Conservation (phyloP, 2,888 invertebrate genomes). For the Drosophila pegasa region DNA sequence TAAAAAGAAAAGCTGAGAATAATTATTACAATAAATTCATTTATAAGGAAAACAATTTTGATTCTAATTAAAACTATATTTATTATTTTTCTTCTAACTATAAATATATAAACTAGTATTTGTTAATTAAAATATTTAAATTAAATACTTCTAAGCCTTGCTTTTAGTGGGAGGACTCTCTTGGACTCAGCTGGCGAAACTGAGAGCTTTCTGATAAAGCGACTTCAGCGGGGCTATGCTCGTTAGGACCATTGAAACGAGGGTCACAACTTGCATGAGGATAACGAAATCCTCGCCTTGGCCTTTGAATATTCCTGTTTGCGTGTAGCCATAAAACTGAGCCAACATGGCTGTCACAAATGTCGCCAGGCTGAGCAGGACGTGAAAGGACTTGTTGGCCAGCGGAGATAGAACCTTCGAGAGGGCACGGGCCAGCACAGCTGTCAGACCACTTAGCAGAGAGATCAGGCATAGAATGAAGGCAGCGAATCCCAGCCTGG, state of each 20-base stretch:
- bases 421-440: constrained; percentile 64
- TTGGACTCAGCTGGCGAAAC: constrained; percentile 34
- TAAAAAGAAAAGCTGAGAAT: neutral
- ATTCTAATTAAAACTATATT: neutral
- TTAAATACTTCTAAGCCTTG: neutral
- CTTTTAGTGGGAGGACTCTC: neutral
- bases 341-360: constrained; percentile 77
- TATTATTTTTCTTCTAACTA: neutral
- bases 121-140: neutral
- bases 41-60: neutral
- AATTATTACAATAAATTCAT: too few relatives aligned
- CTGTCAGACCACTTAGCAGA: constrained; percentile 72
- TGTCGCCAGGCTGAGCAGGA: constrained; percentile 70
- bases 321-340: constrained; percentile 79
- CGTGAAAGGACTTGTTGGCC: constrained; percentile 79
- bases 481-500: constrained; percentile 72
- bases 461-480: constrained; percentile 76
- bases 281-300: constrained; percentile 65
- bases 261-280: constrained; percentile 71
- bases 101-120: neutral
- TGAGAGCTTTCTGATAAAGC: constrained; percentile 64
- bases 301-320: constrained; percentile 68
- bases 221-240: constrained; percentile 76
- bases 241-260: constrained; percentile 72
- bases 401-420: constrained; percentile 62